These are phyloP conservation scores for Urocolius indicus DNA, from an alignment of 2,113 vertebrate genomes.

Conservation along the genomic window DNA sequence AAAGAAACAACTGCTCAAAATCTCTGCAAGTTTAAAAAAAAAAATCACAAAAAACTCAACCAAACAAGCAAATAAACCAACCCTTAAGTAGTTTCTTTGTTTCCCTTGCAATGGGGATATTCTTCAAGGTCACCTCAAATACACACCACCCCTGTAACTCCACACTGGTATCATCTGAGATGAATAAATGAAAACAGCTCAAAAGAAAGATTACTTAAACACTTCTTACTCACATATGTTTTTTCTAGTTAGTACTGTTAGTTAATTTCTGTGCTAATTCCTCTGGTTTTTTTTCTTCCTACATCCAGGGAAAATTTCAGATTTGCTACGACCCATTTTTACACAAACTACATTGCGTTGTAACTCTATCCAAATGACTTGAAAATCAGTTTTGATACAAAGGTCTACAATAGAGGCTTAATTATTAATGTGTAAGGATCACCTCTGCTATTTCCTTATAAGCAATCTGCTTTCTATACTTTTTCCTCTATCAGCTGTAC, in stretches of 20 bases:
- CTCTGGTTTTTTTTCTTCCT: background rate
- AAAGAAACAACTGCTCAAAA: background rate
- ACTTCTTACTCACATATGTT: background rate
- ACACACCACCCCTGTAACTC: background rate
- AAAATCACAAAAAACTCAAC: no score
- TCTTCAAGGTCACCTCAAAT: background rate
- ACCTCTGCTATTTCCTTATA: background rate
- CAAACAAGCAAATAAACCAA: background rate
- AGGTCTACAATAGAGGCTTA: background rate
- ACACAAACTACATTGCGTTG: background rate
- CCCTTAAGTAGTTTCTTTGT: background rate
- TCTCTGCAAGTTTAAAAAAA: background rate
- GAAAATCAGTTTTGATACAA: background rate
- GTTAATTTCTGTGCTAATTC: background rate
- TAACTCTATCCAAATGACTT: background rate
- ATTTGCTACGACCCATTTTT: background rate
- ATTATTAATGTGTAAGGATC: background rate
- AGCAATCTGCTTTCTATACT: background rate
- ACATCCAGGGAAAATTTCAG: background rate
- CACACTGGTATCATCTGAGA: background rate
- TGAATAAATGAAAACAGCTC: background rate
- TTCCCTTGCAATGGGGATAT: background rate
- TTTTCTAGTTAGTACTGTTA: background rate
- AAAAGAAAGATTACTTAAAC: background rate
- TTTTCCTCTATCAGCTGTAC: background rate